These are phyloP conservation scores for Drosophila ezoana DNA, from an alignment of 2,888 invertebrate species.

Conservation along the genomic window DNA sequence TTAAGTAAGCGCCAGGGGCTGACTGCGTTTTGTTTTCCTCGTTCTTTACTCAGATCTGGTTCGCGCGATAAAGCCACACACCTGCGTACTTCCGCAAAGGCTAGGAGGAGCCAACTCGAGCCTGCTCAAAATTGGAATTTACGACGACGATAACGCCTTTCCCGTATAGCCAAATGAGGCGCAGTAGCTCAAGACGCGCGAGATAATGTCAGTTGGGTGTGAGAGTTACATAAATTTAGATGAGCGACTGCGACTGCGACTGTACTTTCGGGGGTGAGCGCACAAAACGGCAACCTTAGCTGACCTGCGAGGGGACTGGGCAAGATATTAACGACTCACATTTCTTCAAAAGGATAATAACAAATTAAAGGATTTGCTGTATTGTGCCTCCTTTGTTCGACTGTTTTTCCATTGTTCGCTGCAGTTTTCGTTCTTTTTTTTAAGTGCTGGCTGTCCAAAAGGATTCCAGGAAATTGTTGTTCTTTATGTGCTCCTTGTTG, in stretches of 20 bases:
- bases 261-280: constrained; percentile 32
- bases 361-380: constrained; percentile 70
- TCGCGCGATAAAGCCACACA: constrained; percentile 49
- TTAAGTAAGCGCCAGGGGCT: constrained; percentile 39
- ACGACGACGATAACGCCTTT: constrained; percentile 45
- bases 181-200: constrained; percentile 45
- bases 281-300: constrained; percentile 5
- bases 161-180: constrained; percentile 14
- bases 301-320: constrained; percentile 3
- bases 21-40: constrained; percentile 43
- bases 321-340: constrained; percentile 55
- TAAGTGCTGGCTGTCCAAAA: constrained; percentile 31
- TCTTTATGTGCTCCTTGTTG: constrained; percentile 40
- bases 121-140: constrained; percentile 61
- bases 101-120: constrained; percentile 9
- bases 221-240: constrained; percentile 58
- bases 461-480: constrained; percentile 59
- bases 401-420: constrained; percentile 38
- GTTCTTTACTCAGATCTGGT: constrained; percentile 29
- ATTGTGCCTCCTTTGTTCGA: constrained; percentile 50
- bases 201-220: constrained; percentile 61
- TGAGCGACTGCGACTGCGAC: constrained; percentile 14
- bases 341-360: constrained; percentile 67
- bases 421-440: constrained; percentile 28
- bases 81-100: constrained; percentile 37